Base-by-base conservation (phyloP, 1,140 invertebrate genomes). In the Alviniconcha marisindica region DNA sequence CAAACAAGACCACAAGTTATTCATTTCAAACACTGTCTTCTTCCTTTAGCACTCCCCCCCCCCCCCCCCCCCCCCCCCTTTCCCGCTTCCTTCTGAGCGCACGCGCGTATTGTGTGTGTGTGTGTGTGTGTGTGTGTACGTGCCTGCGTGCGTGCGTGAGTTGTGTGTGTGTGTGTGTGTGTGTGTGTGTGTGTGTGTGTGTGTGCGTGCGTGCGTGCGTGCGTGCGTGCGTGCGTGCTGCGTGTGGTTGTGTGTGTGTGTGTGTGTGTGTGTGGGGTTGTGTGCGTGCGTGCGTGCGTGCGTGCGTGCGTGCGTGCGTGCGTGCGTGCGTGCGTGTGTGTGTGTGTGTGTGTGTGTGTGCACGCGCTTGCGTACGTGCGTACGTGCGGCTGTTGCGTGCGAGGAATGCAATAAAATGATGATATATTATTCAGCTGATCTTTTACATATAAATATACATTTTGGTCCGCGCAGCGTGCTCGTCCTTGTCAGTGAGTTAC, bases 261-360 rank as follows among this genome's bases (percentile, higher is more conserved):
- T 51, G 48, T 51, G 0, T 51, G 48, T 51, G 48, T 51, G 21
- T 51, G 14, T 60, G 54, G 21, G 54, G 21, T 18, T 66, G 63
- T 33, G 63, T 60, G n/a, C n/a, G 56, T 60, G 56, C 1, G 4
- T 33, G 28, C 28, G 63, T 33, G 63, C 15, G 28, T 33, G 63
- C 15, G 63, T 33, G 28, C 33, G 12, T 1, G n/a, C 33, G 63
- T 66, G 63, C 15, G 1, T 66, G n/a, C 12, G 63, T 66, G 5
- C 5, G 63, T 66, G 63, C 31, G 63, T 66, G 63, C 33, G 31
- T 66, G 63, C 33, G 63, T 33, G 63, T 66, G 63, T 66, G 63
- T 66, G 28, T 66, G 63, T 66, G 63, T 66, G 63, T 66, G 28
- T 60, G 56, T 60, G 56, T 60, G 56, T 60, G 56, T 60, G 56